A percentile compares a stretch with the other conserved stretches of the same genome.
phyloP scores from a whole-genome alignment of 1,140 invertebrate species.

The Charaxes varanes region DNA sequence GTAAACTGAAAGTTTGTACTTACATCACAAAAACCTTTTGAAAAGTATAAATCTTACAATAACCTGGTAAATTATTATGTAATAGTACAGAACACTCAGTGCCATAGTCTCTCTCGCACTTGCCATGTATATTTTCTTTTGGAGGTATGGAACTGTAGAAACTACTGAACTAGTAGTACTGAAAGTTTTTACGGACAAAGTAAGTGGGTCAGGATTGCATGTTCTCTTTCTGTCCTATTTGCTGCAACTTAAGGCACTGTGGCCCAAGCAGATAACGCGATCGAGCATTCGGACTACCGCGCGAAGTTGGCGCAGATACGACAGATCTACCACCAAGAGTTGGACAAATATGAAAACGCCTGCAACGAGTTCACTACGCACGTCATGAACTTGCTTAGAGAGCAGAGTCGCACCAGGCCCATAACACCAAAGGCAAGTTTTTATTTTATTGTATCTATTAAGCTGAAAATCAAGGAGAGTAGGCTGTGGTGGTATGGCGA shows the following conservation, averaged over 20 bases:
- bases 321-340: conserved; percentile 98
- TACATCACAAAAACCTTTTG: no score
- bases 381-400: conserved; percentile 97
- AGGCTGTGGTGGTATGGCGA: no score
- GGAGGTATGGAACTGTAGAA: not conserved
- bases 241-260: conserved; percentile 58
- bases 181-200: conserved; percentile 8
- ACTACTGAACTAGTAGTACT: not conserved
- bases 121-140: no score
- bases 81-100: no score
- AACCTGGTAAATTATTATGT: no score
- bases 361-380: conserved; percentile 99
- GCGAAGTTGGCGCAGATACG: conserved; percentile 99
- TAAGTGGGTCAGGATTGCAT: conserved; percentile 35
- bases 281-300: conserved; percentile 99
- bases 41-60: no score
- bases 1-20: no score
- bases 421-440: conserved; percentile 83
- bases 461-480: no score
- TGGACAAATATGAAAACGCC: conserved; percentile 99
- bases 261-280: conserved; percentile 92
- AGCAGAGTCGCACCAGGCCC: conserved; percentile 97
- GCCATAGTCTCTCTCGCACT: no score
- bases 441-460: no score
- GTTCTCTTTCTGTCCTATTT: conserved; percentile 44